Conservation (phyloP, 2,888 invertebrate genomes). For the Sceliomorpha sp. region DNA sequence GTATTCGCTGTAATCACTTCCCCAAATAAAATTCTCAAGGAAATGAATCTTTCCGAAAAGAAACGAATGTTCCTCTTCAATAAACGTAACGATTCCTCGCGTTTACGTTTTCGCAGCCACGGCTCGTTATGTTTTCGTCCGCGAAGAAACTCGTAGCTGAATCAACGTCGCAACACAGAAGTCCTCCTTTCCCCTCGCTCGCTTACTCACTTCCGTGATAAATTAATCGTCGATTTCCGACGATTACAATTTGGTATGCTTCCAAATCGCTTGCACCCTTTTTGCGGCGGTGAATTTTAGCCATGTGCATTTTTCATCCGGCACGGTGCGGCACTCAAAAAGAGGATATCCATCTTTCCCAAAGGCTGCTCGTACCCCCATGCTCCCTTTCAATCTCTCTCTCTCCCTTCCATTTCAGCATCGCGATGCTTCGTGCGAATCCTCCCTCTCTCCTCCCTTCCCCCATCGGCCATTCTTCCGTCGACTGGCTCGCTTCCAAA, state of each 20-base stretch:
- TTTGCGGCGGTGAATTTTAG: constrained; percentile 77
- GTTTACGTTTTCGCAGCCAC: no score
- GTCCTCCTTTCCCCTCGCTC: constrained; percentile 21
- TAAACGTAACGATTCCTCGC: no score
- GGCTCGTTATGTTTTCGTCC: constrained; percentile 52
- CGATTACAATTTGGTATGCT: constrained; percentile 79
- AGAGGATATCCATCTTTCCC: constrained; percentile 78
- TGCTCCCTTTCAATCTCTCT: constrained; percentile 27
- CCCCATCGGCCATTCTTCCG: constrained; percentile 48
- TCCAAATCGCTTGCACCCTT: constrained; percentile 76
- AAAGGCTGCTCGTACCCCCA: constrained; percentile 64
- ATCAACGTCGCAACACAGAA: constrained; percentile 41
- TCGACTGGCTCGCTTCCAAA: constrained; percentile 78
- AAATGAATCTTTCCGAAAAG: no score
- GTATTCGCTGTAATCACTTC: no score
- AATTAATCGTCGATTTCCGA: constrained; percentile 79
- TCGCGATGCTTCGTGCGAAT: constrained; percentile 55
- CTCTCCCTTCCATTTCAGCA: constrained; percentile 46
- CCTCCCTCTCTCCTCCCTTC: constrained; percentile 51
- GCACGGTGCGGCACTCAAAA: constrained; percentile 73
- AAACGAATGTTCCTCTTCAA: no score
- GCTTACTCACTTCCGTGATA: constrained; percentile 67
- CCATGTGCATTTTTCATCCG: constrained; percentile 77
- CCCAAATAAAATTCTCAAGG: no score
- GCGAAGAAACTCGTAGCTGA: constrained; percentile 52